Evolutionary conservation across 2,888 invertebrate genomes (phyloP).

Genomic region (Pseudococcus jackbeardsleyi): DNA sequence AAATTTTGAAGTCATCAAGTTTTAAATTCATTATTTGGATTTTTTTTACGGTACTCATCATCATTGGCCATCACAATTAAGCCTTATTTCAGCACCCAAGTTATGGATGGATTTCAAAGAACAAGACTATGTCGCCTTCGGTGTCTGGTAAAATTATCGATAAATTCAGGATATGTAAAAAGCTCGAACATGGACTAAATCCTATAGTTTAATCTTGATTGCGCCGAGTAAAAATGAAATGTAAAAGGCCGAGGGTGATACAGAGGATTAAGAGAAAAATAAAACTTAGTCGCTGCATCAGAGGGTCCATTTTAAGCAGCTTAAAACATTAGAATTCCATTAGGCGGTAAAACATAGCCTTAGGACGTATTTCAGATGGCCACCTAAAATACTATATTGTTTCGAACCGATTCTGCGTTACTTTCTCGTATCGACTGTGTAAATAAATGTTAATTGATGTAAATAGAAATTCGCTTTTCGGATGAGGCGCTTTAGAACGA

Average conservation of each 20-base stretch:
- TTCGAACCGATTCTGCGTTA: constrained; percentile 58
- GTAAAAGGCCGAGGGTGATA: constrained; percentile 65
- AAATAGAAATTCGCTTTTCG: constrained; percentile 53
- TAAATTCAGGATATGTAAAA: background rate
- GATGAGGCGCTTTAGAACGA: background rate
- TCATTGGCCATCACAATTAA: no score
- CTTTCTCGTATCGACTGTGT: constrained; percentile 61
- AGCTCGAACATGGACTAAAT: constrained; percentile 21
- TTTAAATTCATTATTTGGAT: no score
- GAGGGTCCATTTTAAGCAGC: constrained; percentile 65
- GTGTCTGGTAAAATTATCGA: background rate
- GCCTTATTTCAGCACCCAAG: no score
- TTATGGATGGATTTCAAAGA: no score
- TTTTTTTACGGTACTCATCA: no score
- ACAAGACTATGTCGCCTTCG: no score
- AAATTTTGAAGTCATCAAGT: no score
- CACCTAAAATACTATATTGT: constrained; percentile 62
- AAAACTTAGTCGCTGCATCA: constrained; percentile 63
- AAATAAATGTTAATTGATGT: constrained; percentile 65
- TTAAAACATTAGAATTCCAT: constrained; percentile 66
- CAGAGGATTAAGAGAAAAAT: constrained; percentile 65
- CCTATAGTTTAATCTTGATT: constrained; percentile 34
- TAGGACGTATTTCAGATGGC: constrained; percentile 62
- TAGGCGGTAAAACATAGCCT: constrained; percentile 65
- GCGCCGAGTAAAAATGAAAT: constrained; percentile 60